phyloP scores from a whole-genome alignment of 2,797 vertebrate species.

The Distichodus sexfasciatus region DNA sequence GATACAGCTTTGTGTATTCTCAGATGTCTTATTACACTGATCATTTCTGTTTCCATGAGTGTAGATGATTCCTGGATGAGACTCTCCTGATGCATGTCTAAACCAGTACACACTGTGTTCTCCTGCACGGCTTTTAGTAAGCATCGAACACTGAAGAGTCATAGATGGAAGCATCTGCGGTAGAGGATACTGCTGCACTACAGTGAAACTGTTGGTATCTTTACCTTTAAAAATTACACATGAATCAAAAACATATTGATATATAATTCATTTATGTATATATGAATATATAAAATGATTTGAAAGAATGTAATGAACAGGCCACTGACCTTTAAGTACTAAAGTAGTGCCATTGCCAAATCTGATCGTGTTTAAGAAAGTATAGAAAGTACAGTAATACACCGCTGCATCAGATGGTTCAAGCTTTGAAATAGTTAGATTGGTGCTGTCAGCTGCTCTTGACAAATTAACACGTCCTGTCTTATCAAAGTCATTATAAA shows the following conservation, averaged over 20 bases:
- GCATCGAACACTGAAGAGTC: constrained; percentile 36
- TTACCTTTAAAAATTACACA: neutral
- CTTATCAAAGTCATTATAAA: constrained; percentile 2
- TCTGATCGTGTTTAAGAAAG: constrained; percentile 3
- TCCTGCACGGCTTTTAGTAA: constrained; percentile 24
- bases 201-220: neutral
- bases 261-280: neutral
- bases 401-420: constrained; percentile 15
- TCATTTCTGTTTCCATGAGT: constrained; percentile 16
- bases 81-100: constrained; percentile 29
- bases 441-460: neutral
- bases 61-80: constrained; percentile 26
- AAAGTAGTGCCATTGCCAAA: constrained; percentile 23
- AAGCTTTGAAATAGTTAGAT: neutral
- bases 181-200: constrained; percentile 3
- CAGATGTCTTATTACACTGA: constrained; percentile 15
- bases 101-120: constrained; percentile 39
- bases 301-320: neutral
- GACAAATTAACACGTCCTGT: neutral
- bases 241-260: neutral
- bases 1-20: constrained; percentile 2
- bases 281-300: neutral
- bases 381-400: constrained; percentile 14
- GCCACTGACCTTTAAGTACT: constrained; percentile 9
- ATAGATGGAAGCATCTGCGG: neutral